Conservation (phyloP, 2,888 invertebrate genomes). For the Amiota communis region DNA sequence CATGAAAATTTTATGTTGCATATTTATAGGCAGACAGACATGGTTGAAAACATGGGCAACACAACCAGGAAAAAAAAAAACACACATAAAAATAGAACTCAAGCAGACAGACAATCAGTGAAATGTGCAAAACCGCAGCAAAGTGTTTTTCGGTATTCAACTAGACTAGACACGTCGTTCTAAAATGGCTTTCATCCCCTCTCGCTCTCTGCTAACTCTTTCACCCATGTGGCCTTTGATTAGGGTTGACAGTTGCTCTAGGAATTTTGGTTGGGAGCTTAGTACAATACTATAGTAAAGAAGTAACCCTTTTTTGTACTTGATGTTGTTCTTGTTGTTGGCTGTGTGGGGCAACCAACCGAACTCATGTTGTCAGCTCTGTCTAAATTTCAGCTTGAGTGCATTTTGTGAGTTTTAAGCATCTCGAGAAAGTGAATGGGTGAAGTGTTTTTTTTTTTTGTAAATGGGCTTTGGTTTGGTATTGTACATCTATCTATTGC, state of each 20-base stretch:
- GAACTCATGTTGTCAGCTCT: constrained; percentile 43
- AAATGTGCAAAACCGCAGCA: constrained; percentile 24
- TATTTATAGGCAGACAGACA: constrained; percentile 16
- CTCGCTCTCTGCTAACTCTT: background rate
- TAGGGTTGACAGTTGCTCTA: constrained; percentile 50
- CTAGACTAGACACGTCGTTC: too few relatives aligned
- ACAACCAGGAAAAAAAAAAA: background rate
- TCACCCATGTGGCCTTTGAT: constrained; percentile 35
- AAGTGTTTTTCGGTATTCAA: constrained; percentile 18
- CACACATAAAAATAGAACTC: background rate
- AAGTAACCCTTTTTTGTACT: constrained; percentile 37
- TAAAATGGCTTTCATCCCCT: too few relatives aligned
- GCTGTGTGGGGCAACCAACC: constrained; percentile 16
- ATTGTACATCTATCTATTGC: background rate
- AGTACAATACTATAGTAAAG: too few relatives aligned
- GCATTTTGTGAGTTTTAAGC: constrained; percentile 37
- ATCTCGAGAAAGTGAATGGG: too few relatives aligned
- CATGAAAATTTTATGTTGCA: constrained; percentile 25
- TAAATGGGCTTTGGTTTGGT: constrained; percentile 13
- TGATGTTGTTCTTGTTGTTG: constrained; percentile 19
- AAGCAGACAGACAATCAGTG: too few relatives aligned
- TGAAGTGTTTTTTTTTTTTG: background rate
- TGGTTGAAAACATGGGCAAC: background rate
- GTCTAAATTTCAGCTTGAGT: constrained; percentile 45
- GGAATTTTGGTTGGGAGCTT: background rate